Base-by-base conservation (phyloP, 1,140 invertebrate species). In the Brachystomella parvula region DNA sequence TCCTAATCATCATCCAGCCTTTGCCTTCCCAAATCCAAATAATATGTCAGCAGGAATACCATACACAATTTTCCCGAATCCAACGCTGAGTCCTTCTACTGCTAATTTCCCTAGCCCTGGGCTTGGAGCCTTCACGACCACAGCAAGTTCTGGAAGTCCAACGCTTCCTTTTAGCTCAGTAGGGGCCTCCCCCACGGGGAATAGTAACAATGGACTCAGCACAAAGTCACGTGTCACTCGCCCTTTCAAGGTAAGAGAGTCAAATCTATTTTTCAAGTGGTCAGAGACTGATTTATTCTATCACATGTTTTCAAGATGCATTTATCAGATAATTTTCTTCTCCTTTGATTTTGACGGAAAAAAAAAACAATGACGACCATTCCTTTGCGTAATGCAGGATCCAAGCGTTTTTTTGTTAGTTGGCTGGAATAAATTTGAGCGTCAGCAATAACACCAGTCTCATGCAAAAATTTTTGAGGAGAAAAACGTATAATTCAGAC, bases 231-330 rank as follows among this genome's bases (percentile, higher is more conserved):
- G 70, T 49, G 64, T 62, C 1, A 71, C 70, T 19, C 39, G 70
- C 2, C 70, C 70, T 39, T 71, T 71, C 33, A 71, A 71, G 67
- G 70, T 71, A 66, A 47, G 26, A 30, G 21, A 24, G 62, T n/a
- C n/a, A n/a, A n/a, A n/a, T 30, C n/a, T 47, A 29, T 29, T 26
- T 29, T 9, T 59, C 3, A 28, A 30, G 21, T 59, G 28, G 31
- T 6, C 3, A 19, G 9, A 26, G 9, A 59, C 31, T 17, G 6
- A 15, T 17, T 59, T n/a, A n/a, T n/a, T n/a, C n/a, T n/a, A n/a
- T n/a, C n/a, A n/a, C n/a, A n/a, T n/a, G n/a, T n/a, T n/a, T n/a
- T n/a, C n/a, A n/a, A n/a, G n/a, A n/a, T n/a, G n/a, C n/a, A n/a
- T n/a, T n/a, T n/a, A n/a, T n/a, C n/a, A n/a, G n/a, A n/a, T n/a